phyloP scores from a whole-genome alignment of 1,140 invertebrate genomes.

The Dufourea novaeangliae region DNA sequence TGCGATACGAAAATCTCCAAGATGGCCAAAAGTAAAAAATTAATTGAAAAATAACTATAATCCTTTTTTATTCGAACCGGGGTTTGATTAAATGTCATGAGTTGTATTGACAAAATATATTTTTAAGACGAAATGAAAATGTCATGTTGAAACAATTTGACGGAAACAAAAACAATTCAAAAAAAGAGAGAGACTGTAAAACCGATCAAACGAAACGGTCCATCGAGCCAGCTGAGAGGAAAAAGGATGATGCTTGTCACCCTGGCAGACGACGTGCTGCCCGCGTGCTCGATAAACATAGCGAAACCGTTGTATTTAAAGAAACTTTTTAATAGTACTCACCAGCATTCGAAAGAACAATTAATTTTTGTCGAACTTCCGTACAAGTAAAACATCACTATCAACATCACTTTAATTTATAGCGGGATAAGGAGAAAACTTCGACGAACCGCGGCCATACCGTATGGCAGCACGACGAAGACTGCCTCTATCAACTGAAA shows the following conservation, averaged over 20 bases:
- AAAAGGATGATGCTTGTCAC: conserved; percentile 61
- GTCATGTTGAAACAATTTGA: neutral
- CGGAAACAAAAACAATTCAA: neutral
- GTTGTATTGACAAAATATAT: too few species aligned
- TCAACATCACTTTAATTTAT: conserved; percentile 29
- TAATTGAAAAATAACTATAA: neutral
- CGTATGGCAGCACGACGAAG: conserved; percentile 68
- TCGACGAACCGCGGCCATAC: conserved; percentile 67
- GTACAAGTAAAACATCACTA: conserved; percentile 40
- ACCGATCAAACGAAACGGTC: conserved; percentile 19
- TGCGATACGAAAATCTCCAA: conserved; percentile 9
- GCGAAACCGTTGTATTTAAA: neutral
- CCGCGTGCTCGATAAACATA: conserved; percentile 55
- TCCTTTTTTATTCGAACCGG: neutral
- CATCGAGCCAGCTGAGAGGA: conserved; percentile 41
- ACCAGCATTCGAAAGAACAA: conserved; percentile 22
- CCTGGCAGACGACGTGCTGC: conserved; percentile 69
- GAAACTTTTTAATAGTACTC: conserved; percentile 28
- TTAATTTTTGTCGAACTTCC: conserved; percentile 25
- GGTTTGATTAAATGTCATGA: neutral
- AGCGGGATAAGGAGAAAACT: conserved; percentile 38
- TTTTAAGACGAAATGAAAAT: neutral
- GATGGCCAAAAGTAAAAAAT: conserved; percentile 39
- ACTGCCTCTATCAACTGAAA: conserved; percentile 72
- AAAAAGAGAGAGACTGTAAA: neutral